phyloP scores from a whole-genome alignment of 1,140 invertebrate species.

The Danaus plexippus region DNA sequence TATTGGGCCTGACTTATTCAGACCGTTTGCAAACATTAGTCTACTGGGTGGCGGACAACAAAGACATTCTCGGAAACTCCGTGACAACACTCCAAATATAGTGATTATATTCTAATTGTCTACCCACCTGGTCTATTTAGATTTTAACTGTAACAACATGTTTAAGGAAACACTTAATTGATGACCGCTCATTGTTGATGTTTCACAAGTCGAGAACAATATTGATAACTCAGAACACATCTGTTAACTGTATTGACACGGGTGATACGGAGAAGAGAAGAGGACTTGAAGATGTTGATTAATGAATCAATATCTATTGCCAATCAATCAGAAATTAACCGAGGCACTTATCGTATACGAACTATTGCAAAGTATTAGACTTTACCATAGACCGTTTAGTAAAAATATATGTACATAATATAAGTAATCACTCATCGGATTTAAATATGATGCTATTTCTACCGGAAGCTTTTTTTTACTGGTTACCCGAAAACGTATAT shows the following conservation, averaged over 20 bases:
- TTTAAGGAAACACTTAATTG: conserved; percentile 52
- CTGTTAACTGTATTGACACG: not conserved
- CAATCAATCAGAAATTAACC: no score
- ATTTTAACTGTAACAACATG: conserved; percentile 51
- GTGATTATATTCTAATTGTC: conserved; percentile 68
- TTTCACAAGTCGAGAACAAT: conserved; percentile 41
- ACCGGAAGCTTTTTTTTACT: no score
- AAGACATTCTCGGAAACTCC: conserved; percentile 49
- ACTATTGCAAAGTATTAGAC: no score
- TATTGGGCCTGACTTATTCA: conserved; percentile 57
- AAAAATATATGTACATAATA: no score
- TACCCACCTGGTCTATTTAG: conserved; percentile 63
- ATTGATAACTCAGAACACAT: not conserved
- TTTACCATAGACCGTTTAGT: no score
- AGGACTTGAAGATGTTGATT: no score
- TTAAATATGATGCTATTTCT: no score
- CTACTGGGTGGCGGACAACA: conserved; percentile 63
- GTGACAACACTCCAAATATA: conserved; percentile 66
- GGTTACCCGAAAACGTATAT: no score
- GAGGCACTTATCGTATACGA: no score
- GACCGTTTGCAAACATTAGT: conserved; percentile 57
- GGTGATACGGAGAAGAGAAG: no score
- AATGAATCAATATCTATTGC: no score
- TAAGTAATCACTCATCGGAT: no score
- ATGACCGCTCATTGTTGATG: conserved; percentile 48